Base-by-base conservation (phyloP, 2,888 invertebrate species). In the Drosophila paracracens region DNA sequence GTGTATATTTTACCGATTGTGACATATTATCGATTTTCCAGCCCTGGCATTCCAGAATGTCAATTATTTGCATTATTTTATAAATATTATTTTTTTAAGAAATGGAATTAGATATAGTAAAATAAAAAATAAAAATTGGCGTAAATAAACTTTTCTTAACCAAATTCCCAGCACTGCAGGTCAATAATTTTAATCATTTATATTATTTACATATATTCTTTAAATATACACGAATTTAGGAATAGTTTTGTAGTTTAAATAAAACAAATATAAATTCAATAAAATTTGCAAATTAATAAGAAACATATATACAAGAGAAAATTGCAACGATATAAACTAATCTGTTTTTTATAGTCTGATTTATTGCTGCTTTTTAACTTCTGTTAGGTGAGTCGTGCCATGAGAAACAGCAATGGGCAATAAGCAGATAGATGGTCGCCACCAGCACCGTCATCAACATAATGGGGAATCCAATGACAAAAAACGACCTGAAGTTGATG, bases 401-500 rank as follows among this genome's bases (percentile, higher is more conserved):
- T 13, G 92, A 91, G 43, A 96, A 94, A 0, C 94, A 91, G n/a
- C 95, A 95, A 86, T 97, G 97, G 59, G 95, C 96, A 0, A 97
- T 66, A 43, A 97, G 88, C 3, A 97, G 93, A 91, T 97, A 97
- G 0, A 94, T 92, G 0, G 95, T 95, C 0, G 96, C 94, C 0
- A 96, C 94, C 0, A 94, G 40, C 0, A 96, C 94, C 59, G 96
- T 96, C 0, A 95, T 94, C 0, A 97, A 87, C 96, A 96, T 97
- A 59, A 97, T 94, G 0, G 98, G 98, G 91, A 97, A 96, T 7
- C 98, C 98, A 67, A 97, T 80, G 7, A 95, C 95, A 92, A 97
- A 96, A 94, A 97, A 98, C 80, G 96, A 95, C 89, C 96, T 93
- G 92, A 98, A 98, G 0, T 96, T 95, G 88, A 98, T 96, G 76